Conservation (phyloP, 2,888 invertebrate species). For the Micoletzkya japonica region DNA sequence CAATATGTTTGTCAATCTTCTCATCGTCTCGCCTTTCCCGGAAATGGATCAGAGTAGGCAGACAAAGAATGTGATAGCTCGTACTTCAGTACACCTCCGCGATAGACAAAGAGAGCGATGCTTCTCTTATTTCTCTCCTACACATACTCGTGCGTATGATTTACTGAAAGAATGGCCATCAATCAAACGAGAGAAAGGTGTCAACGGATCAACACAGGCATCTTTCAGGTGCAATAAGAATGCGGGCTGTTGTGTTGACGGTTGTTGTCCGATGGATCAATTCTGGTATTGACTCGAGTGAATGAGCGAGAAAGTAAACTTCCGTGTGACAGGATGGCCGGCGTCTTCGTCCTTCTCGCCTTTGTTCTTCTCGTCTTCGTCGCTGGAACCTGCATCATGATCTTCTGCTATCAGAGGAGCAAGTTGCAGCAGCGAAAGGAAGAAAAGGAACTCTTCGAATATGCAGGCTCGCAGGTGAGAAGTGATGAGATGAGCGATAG, state of each 20-base stretch:
- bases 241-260: constrained; percentile 57
- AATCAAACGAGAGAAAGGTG: neutral
- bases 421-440: constrained; percentile 24
- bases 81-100: too few relatives aligned
- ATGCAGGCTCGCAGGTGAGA: constrained; percentile 18
- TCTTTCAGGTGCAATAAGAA: constrained; percentile 55
- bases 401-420: constrained; percentile 53
- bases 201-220: neutral
- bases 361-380: constrained; percentile 60
- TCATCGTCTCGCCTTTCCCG: too few relatives aligned
- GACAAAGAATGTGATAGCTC: too few relatives aligned
- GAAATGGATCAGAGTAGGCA: too few relatives aligned
- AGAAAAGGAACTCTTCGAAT: constrained; percentile 26
- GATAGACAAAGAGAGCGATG: too few relatives aligned
- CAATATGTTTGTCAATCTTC: too few relatives aligned
- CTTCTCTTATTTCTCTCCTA: neutral
- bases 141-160: neutral
- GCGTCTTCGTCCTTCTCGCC: constrained; percentile 56
- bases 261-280: constrained; percentile 63
- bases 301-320: neutral
- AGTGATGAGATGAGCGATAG: neutral
- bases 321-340: constrained; percentile 54
- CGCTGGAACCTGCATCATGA: constrained; percentile 55
- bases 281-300: constrained; percentile 51
- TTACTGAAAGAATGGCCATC: neutral